Conservation (phyloP, 2,888 invertebrate species). For the Drosophila anceps region DNA sequence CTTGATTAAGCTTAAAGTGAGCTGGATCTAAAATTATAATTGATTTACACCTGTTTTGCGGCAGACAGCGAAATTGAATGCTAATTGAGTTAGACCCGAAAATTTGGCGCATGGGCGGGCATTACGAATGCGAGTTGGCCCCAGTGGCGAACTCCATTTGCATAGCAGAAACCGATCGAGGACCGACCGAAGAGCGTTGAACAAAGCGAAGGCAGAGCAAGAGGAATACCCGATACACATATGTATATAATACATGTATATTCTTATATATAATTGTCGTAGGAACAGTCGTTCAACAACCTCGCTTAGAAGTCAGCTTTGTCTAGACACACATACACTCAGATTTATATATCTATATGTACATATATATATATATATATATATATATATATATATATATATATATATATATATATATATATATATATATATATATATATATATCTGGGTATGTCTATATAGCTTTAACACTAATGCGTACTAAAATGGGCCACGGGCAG, state of each 20-base stretch:
- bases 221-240: not conserved
- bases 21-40: conserved; percentile 20
- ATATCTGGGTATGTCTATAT: not conserved
- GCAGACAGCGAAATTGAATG: conserved; percentile 29
- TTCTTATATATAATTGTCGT: not conserved
- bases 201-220: conserved; percentile 1
- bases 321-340: not conserved
- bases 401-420: not conserved
- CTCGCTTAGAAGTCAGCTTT: conserved; percentile 27
- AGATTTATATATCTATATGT: not conserved
- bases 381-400: not conserved
- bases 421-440: not conserved
- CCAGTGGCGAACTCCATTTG: conserved; percentile 35
- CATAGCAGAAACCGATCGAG: conserved; percentile 19
- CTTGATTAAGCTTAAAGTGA: not conserved
- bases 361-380: not conserved
- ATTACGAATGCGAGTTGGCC: conserved; percentile 27
- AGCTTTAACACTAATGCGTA: not conserved
- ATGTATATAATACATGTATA: not conserved
- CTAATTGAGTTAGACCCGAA: conserved; percentile 32
- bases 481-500: conserved; percentile 38
- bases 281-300: conserved; percentile 41
- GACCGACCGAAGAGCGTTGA: conserved; percentile 8
- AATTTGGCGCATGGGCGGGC: conserved; percentile 6
- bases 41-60: conserved; percentile 30